Evolutionary conservation across 2,888 invertebrate genomes (phyloP).

Genomic region (Dryomyza anilis): DNA sequence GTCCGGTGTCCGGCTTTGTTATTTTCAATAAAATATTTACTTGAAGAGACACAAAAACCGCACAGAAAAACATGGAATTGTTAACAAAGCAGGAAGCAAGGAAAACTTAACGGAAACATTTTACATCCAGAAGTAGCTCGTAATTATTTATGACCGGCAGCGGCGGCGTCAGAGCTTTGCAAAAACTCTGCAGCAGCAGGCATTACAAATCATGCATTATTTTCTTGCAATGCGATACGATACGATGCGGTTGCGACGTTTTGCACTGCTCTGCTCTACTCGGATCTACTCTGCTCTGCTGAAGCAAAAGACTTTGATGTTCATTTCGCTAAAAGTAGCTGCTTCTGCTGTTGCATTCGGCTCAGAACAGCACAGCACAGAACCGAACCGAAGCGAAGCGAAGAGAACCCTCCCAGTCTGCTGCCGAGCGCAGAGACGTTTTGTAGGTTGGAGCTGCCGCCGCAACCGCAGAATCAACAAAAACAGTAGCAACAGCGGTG

Average conservation of each 20-base stretch:
- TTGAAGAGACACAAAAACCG: too few species aligned
- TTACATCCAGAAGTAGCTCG: conserved; percentile 10
- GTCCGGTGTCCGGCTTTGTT: too few species aligned
- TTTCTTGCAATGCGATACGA: conserved; percentile 5
- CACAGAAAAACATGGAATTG: too few species aligned
- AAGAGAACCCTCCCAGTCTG: too few species aligned
- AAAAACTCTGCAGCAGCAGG: neutral
- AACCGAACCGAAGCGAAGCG: too few species aligned
- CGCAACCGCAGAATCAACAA: neutral
- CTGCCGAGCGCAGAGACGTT: too few species aligned
- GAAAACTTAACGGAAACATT: conserved; percentile 10
- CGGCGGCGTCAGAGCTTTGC: neutral
- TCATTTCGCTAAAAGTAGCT: conserved; percentile 6
- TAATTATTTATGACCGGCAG: conserved; percentile 15
- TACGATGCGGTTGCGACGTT: neutral
- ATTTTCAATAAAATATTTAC: too few species aligned
- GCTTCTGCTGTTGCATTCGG: neutral
- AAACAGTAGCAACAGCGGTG: neutral
- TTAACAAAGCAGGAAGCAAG: conserved; percentile 7
- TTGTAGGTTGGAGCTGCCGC: too few species aligned
- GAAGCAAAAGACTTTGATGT: conserved; percentile 6
- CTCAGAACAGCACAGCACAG: neutral
- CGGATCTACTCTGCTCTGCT: neutral
- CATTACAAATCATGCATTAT: conserved; percentile 15
- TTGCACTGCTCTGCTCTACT: neutral